These are phyloP conservation scores for Danio aesculapii DNA, from an alignment of 2,797 vertebrate genomes.

Conservation along the genomic window DNA sequence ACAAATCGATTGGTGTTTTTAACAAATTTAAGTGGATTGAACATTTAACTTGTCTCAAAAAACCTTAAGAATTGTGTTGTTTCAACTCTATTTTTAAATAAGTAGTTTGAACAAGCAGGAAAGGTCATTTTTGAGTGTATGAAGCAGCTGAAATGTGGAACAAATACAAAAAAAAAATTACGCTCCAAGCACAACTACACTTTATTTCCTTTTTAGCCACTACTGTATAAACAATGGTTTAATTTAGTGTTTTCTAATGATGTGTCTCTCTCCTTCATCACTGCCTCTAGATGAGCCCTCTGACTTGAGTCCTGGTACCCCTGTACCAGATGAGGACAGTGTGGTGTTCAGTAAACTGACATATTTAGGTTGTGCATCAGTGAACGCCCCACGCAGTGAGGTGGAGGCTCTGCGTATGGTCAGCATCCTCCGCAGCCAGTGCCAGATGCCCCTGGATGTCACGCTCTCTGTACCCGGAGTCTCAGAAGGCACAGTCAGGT, in stretches of 20 bases:
- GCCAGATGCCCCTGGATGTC: slow-evolving; percentile 92
- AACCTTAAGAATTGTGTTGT: no score
- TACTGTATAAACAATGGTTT: background rate
- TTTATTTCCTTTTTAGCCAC: no score
- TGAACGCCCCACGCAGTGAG: slow-evolving; percentile 97
- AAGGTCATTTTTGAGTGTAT: no score
- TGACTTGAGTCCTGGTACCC: slow-evolving; percentile 85
- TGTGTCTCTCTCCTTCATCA: background rate
- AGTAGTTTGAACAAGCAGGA: no score
- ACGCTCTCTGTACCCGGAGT: slow-evolving; percentile 96
- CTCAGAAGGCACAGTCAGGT: slow-evolving; percentile 98
- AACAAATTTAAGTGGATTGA: no score
- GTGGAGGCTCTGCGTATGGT: slow-evolving; percentile 98
- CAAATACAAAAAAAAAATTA: no score
- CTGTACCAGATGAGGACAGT: slow-evolving; percentile 94
- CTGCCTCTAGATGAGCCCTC: slow-evolving; percentile 73
- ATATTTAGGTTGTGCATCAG: slow-evolving; percentile 96
- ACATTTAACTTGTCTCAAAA: no score
- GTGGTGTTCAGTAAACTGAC: slow-evolving; percentile 98
- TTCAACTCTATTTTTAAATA: no score
- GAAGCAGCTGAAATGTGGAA: no score
- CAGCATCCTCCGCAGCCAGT: slow-evolving; percentile 93
- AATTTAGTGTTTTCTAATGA: background rate
- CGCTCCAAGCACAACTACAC: no score
- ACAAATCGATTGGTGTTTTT: no score